Base-by-base conservation (phyloP, 2,797 vertebrate genomes). In the Fratercula arctica region DNA sequence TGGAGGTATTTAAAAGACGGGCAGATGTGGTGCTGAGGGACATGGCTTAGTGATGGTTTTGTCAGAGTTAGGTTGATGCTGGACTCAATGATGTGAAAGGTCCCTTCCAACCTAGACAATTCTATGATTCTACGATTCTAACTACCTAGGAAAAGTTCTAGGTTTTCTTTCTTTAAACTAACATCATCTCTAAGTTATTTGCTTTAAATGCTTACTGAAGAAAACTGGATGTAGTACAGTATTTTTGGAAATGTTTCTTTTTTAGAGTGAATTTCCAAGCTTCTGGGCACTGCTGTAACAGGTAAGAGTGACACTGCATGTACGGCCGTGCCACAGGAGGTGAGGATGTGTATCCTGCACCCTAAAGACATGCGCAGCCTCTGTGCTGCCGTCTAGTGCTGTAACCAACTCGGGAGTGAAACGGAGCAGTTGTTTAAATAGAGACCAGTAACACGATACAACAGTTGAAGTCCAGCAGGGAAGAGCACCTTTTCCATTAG, bases 391-490 rank as follows among this genome's bases (percentile, higher is more conserved):
- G 2, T 25, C 74, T 37, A 43, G 35, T 16, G 50, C 95, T 95
- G 94, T 93, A 94, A 95, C 57, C 90, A 95, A 59, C 94, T 78
- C 26, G 0, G 76, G 69, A 95, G 73, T 95, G 96, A 96, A 97
- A 96, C 63, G 85, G 59, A 97, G 95, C 89, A 96, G 93, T 87
- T 95, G 85, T 87, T 96, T 96, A 96, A 95, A 92, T 59, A 94
- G 82, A 91, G 73, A 91, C 61, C 66, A 94, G 96, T 57, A 96
- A 97, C 66, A 39, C 3, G 76, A 96, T 90, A 86, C 50, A 75
- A 72, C 33, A 75, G 69, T 88, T 93, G 25, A 85, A 85, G 81
- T 50, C 89, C 56, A 73, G 73, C 57, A 78, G 66, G 37, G 76
- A 91, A 77, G 66, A 95, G 85, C 69, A 95, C 54, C 89, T 86